Base-by-base conservation (phyloP, 2,888 invertebrate genomes). In the Drosophila atroscutellata region DNA sequence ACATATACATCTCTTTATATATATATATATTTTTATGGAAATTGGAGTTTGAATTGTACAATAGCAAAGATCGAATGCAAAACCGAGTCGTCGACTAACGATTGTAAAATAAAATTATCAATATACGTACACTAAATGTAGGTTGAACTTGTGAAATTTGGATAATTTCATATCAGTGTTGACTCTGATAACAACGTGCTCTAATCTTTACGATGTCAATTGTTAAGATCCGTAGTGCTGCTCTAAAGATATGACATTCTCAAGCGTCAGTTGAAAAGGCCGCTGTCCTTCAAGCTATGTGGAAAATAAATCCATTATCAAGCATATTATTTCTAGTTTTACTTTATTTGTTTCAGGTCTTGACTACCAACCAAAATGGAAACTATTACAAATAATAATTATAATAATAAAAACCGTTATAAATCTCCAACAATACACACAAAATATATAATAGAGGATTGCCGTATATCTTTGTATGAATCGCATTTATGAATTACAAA, bases 31-130 rank as follows among this genome's bases (percentile, higher is more conserved):
- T 78, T 78, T 78, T 72, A 75, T 75, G 67, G 56, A 64, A 68
- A 65, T 62, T 57, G 55, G 56, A 73, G 61, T 75, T 77, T 72
- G 37, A 69, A 66, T 52, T 75, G 72, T 68, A 69, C 64, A 69
- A 78, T 75, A 72, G 30, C 36, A 59, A 45, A 59, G 15, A 51
- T 63, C 28, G 34, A 63, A 52, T n/a, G 15, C 11, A 66, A 58
- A 56, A 45, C 20, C n/a, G 47, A 39, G 42, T 28, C 69, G 42
- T 24, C 63, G 37, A 39, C 49, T 34, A 75, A 62, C 47, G 62
- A 70, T 71, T 80, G 77, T 86, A 75, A 80, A 85, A 85, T 86
- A 85, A 85, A 86, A 52, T 76, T 81, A 77, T 84, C 67, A 76
- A 62, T 47, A 66, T 64, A 72, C 51, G 64, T 72, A 77, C 66